Base-by-base conservation (phyloP, 2,113 vertebrate species). In the Brachyistius frenatus region DNA sequence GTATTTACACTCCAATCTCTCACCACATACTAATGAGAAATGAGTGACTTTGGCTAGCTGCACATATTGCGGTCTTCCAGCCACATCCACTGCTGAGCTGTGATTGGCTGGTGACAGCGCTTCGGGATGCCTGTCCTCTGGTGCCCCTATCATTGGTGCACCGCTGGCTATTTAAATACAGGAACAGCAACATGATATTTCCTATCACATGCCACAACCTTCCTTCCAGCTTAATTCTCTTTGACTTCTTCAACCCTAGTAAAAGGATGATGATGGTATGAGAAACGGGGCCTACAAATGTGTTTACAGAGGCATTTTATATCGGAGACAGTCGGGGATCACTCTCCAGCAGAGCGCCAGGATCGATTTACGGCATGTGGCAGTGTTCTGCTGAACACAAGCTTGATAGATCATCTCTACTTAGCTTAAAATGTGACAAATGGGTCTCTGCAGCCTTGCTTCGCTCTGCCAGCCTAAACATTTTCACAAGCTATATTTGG, bases 371-470 rank as follows among this genome's bases (percentile, higher is more conserved):
- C 31, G 8, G 16, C 70, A 50, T 53, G 65, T 65, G 73, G 66
- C 47, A 2, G 62, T 30, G 76, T 67, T 36, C 57, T 47, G 72
- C 70, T 30, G 5, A 88, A 78, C 78, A 73, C 7, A 56, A 66
- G 63, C 80, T 56, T 87, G 66, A 88, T 47, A 39, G 80, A 82
- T 86, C 56, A 61, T 79, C 54, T 81, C 44, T 37, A 52, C 76
- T 89, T 84, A 58, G 41, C 50, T 33, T 2, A 44, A 91, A 93
- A 87, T 46, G 74, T 94, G 94, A 93, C 86, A 87, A 94, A 94
- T 15, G 80, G 81, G 85, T 86, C 1, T 47, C 70, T 11, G 54
- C 77, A 30, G 70, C 65, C 56, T 80, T 70, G 84, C 63, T 83
- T 71, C 80, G 23, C 69, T 5, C 72, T 83, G 92, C 91, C 90